Conservation (phyloP, 2,888 invertebrate species). For the Pseudeuparius sepicola region DNA sequence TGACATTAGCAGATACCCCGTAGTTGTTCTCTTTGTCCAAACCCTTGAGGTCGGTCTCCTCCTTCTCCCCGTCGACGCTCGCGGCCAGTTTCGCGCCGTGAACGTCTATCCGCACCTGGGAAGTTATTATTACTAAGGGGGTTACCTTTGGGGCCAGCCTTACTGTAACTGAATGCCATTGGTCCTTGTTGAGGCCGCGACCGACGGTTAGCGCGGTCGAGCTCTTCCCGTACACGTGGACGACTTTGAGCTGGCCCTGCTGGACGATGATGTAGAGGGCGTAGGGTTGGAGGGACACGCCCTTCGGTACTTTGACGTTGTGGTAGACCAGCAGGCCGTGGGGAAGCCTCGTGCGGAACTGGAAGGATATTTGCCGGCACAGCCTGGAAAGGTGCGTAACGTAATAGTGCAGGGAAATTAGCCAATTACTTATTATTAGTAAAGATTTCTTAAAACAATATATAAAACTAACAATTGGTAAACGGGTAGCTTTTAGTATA, state of each 20-base stretch:
- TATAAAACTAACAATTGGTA: too few relatives aligned
- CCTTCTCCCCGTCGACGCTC: constrained; percentile 72
- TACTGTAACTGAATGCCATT: constrained; percentile 83
- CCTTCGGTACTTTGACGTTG: constrained; percentile 78
- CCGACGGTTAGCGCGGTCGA: constrained; percentile 79
- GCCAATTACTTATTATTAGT: neutral
- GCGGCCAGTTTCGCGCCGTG: constrained; percentile 76
- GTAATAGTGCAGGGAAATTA: too few relatives aligned
- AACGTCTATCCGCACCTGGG: constrained; percentile 69
- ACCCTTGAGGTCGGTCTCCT: constrained; percentile 75
- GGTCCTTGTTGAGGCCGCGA: constrained; percentile 76
- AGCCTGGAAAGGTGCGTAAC: constrained; percentile 56
- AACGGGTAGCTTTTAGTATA: too few relatives aligned
- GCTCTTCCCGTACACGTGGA: constrained; percentile 83
- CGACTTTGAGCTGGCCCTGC: constrained; percentile 84
- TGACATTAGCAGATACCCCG: constrained; percentile 75
- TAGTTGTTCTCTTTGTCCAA: constrained; percentile 77
- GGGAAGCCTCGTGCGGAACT: constrained; percentile 77
- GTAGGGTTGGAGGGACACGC: constrained; percentile 71
- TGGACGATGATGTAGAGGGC: constrained; percentile 86
- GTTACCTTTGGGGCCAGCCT: too few relatives aligned
- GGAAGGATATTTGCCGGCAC: constrained; percentile 80
- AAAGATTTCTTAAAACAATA: too few relatives aligned
- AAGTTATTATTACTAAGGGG: constrained; percentile 14
- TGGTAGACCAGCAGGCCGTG: constrained; percentile 84